Conservation (phyloP, 2,113 vertebrate genomes). For the Microtus ochrogaster region DNA sequence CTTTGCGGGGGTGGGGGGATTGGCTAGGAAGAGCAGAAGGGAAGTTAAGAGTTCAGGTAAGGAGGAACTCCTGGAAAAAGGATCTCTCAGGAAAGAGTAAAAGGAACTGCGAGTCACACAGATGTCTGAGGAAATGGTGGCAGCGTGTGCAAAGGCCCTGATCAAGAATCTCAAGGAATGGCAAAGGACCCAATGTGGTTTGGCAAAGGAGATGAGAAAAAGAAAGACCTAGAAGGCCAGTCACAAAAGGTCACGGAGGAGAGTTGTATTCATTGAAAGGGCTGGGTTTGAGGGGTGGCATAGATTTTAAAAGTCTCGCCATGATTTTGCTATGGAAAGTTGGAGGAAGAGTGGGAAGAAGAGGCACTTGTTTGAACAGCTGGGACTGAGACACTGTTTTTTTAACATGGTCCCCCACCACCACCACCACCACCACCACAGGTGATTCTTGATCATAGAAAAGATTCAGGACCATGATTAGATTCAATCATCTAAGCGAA, state of each 20-base stretch:
- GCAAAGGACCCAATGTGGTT: not conserved
- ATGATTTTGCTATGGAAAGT: not conserved
- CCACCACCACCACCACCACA: too few species aligned
- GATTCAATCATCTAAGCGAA: slow-evolving; percentile 29
- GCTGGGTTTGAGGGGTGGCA: not conserved
- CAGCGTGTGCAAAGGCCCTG: not conserved
- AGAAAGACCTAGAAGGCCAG: not conserved
- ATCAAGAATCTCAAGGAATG: not conserved
- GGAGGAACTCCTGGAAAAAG: not conserved
- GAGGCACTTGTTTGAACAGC: slow-evolving; percentile 17
- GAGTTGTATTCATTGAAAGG: not conserved
- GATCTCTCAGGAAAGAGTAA: not conserved
- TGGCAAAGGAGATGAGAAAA: not conserved
- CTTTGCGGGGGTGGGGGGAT: not conserved
- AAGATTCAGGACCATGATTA: not conserved
- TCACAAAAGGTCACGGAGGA: not conserved
- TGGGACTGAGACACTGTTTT: not conserved
- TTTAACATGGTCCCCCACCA: not conserved
- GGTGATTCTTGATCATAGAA: slow-evolving; percentile 4
- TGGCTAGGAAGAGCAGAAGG: not conserved
- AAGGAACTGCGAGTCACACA: not conserved
- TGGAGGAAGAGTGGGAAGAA: not conserved
- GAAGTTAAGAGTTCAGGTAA: not conserved
- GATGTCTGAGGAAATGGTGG: not conserved
- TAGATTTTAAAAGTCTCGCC: not conserved